Conservation (phyloP, 2,888 invertebrate genomes). For the Melipona beecheii region DNA sequence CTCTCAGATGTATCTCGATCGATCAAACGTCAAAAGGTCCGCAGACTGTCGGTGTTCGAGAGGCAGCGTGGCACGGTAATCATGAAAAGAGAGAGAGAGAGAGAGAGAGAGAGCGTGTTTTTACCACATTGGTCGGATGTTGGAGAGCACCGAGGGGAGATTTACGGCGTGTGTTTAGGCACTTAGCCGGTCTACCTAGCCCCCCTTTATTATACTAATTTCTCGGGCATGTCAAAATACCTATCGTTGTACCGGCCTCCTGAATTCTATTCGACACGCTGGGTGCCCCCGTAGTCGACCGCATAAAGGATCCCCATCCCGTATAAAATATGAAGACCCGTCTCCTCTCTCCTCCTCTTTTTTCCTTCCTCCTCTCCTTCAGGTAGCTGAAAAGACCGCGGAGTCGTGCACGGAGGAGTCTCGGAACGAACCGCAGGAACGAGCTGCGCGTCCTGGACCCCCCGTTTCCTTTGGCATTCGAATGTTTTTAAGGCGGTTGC, state of each 20-base stretch:
- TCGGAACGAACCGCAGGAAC: constrained; percentile 63
- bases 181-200: constrained; percentile 74
- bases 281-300: constrained; percentile 80
- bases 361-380: constrained; percentile 40
- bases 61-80: neutral
- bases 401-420: constrained; percentile 39
- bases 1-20: constrained; percentile 68
- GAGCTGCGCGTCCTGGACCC: constrained; percentile 49
- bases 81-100: constrained; percentile 1
- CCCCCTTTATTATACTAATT: constrained; percentile 83
- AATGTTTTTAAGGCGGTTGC: constrained; percentile 64
- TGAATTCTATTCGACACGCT: constrained; percentile 82
- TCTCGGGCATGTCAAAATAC: constrained; percentile 82
- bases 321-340: constrained; percentile 78
- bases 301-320: constrained; percentile 79
- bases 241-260: constrained; percentile 70
- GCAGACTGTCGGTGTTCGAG: constrained; percentile 11
- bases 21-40: constrained; percentile 69
- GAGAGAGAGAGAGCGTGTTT: constrained; percentile 3
- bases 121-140: constrained; percentile 39
- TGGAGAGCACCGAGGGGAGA: constrained; percentile 65
- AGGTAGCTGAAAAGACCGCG: constrained; percentile 66
- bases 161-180: constrained; percentile 83
- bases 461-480: constrained; percentile 59
- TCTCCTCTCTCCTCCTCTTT: constrained; percentile 12